phyloP scores from a whole-genome alignment of 2,113 vertebrate genomes.

The Picathartes gymnocephalus region DNA sequence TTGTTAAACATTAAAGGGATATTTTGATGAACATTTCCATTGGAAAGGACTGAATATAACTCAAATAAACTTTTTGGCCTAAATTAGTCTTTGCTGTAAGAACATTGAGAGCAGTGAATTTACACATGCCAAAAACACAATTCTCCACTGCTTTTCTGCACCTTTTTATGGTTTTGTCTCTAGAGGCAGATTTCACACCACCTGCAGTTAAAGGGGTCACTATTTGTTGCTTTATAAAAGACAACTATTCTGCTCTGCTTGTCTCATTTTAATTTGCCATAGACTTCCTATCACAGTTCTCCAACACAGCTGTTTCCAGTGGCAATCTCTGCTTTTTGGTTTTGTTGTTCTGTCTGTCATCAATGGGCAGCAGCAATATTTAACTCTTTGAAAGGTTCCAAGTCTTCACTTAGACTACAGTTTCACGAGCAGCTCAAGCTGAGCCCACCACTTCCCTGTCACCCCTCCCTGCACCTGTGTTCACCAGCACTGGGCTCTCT shows the following conservation, averaged over 20 bases:
- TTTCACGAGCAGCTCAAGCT: neutral
- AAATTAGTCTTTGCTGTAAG: neutral
- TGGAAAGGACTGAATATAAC: neutral
- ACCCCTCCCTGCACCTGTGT: neutral
- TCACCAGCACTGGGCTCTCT: neutral
- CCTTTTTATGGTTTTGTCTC: neutral
- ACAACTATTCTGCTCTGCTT: neutral
- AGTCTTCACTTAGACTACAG: neutral
- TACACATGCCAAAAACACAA: neutral
- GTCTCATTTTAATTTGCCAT: neutral
- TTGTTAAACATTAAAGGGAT: too few relatives aligned
- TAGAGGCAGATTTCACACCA: neutral
- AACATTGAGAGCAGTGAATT: neutral
- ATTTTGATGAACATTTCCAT: neutral
- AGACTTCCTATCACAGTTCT: neutral
- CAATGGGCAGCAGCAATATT: neutral
- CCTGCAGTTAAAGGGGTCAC: neutral
- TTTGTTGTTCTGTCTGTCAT: neutral
- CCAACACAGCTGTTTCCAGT: neutral
- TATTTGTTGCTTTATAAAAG: neutral
- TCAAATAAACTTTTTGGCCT: neutral
- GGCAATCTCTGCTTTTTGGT: neutral
- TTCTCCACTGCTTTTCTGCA: neutral
- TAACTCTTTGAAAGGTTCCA: neutral
- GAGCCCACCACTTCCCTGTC: neutral